Conservation (phyloP, 1,140 invertebrate species). For the Heliconius congener region DNA sequence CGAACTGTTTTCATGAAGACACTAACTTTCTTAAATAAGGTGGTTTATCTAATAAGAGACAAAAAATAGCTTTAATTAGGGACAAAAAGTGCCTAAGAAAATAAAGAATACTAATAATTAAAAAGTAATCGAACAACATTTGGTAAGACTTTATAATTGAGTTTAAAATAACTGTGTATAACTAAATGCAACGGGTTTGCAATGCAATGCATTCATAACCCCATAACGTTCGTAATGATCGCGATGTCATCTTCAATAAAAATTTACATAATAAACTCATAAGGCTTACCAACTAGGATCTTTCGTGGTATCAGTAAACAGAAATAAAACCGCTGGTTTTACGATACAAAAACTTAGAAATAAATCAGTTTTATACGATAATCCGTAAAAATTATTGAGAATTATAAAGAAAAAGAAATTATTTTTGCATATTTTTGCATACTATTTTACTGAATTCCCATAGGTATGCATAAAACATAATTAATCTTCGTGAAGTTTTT, state of each 20-base stretch:
- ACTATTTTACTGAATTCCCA: too few species aligned
- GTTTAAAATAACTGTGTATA: constrained; percentile 11
- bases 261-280: constrained; percentile 31
- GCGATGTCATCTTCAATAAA: constrained; percentile 24
- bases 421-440: too few species aligned
- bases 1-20: too few species aligned
- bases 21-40: neutral
- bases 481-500: too few species aligned
- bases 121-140: neutral
- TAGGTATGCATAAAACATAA: too few species aligned
- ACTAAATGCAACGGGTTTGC: constrained; percentile 21
- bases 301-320: neutral
- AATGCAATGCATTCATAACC: too few species aligned
- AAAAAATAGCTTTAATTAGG: neutral
- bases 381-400: too few species aligned
- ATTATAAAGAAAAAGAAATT: too few species aligned
- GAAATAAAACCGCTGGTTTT: neutral
- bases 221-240: neutral
- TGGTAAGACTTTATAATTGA: neutral
- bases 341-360: neutral
- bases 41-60: neutral
- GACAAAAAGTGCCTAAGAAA: neutral
- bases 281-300: neutral
- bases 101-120: neutral
- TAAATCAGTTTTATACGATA: too few species aligned